phyloP scores from a whole-genome alignment of 2,113 vertebrate genomes.

The Todiramphus chloris region DNA sequence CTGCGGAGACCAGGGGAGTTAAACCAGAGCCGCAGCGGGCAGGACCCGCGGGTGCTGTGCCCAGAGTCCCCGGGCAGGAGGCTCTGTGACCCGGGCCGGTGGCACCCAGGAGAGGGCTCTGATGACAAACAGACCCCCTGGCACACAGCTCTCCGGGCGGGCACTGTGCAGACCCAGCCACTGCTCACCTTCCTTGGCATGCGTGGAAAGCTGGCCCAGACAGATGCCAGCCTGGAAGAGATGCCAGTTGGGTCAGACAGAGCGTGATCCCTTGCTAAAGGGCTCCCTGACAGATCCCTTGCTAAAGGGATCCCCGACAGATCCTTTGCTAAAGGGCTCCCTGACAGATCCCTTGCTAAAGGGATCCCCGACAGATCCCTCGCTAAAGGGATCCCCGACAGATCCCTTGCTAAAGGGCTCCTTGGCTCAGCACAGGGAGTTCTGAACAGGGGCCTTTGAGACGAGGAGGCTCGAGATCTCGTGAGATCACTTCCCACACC shows the following conservation, averaged over 20 bases:
- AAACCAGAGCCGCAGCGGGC: rapidly evolving
- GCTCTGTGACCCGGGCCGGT: neutral
- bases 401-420: neutral
- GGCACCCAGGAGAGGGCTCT: neutral
- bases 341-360: too few relatives aligned
- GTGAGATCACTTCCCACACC: neutral
- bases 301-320: too few relatives aligned
- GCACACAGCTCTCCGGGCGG: neutral
- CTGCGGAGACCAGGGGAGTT: conserved; percentile 69
- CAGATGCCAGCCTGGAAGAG: neutral
- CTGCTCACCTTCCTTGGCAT: neutral
- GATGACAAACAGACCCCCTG: neutral
- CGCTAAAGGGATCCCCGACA: too few relatives aligned
- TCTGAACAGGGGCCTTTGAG: neutral
- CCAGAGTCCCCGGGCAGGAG: neutral
- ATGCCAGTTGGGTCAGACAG: neutral
- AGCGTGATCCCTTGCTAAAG: neutral
- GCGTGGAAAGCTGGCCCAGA: neutral
- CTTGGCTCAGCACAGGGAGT: neutral
- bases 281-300: too few relatives aligned
- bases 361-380: too few relatives aligned
- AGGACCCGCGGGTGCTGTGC: neutral
- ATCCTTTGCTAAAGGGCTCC: too few relatives aligned
- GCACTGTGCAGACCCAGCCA: neutral
- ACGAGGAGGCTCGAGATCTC: neutral